Base-by-base conservation (phyloP, 2,113 vertebrate genomes). In the Dromas ardeola region DNA sequence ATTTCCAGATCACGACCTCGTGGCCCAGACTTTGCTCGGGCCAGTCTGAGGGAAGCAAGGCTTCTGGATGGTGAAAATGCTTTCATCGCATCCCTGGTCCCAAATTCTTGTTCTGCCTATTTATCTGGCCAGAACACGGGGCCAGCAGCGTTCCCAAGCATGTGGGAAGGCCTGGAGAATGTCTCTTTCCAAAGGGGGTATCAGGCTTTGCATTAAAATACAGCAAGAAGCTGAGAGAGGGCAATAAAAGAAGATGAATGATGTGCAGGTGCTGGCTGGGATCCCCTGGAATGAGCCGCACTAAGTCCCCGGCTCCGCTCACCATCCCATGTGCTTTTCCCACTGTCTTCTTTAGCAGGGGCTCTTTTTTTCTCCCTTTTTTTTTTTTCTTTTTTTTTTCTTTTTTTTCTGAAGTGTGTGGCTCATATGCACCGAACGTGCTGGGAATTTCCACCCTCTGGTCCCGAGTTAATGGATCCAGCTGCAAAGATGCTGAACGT, bases 201-300 rank as follows among this genome's bases (percentile, higher is more conserved):
- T 91, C 19, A 13, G 52, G 84, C 43, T 90, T 43, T 92, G 96
- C 85, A 50, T 45, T 66, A 38, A 94, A 90, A 85, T 6, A 11
- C 87, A 49, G 92, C 84, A 73, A 91, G 87, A 62, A 85, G 81
- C 92, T 34, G 86, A 36, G 78, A 55, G 83, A 58, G 87, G 78
- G 81, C 90, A 88, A 95, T 96, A 95, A 96, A 97, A 94, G 93
- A 96, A 96, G 95, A 96, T 82, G 87, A 95, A 96, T 49, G 92
- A 97, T 1, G 78, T 91, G 93, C 97, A 96, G 95, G 96, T 96
- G 92, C 92, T 95, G 93, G 95, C 91, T 80, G 91, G 76, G 95
- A 86, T 95, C 49, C 86, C 79, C 79, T 47, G 87, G 84, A 96
- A 94, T 2, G 91, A 96, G 77, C 82, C 5, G 19, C 63, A 10